Percentiles rank a stretch among this genome's conserved stretches.
phyloP scores from a whole-genome alignment of 2,797 vertebrate genomes.

The Pipistrellus pygmaeus region DNA sequence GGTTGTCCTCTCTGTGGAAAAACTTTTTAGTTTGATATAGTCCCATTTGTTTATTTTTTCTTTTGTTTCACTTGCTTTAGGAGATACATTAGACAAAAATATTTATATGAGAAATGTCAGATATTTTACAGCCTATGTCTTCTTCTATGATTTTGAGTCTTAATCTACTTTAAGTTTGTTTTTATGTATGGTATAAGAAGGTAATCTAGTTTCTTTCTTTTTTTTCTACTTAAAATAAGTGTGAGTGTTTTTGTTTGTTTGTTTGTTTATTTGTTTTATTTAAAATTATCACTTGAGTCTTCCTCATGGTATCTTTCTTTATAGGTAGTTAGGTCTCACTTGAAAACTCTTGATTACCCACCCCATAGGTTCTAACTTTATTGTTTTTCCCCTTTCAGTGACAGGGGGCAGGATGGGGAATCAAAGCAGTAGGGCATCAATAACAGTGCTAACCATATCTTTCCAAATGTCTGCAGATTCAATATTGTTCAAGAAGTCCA shows the following conservation, averaged over 20 bases:
- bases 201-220: not conserved
- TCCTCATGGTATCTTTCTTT: not conserved
- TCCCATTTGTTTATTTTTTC: not conserved
- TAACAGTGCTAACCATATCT: not conserved
- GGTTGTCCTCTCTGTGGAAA: not conserved
- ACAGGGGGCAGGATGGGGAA: rapidly evolving
- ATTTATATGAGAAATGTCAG: not conserved
- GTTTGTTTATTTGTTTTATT: slow-evolving; percentile 40
- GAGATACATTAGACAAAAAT: not conserved
- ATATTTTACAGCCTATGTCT: not conserved
- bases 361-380: not conserved
- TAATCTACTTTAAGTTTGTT: not conserved
- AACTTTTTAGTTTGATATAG: not conserved
- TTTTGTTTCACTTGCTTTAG: not conserved
- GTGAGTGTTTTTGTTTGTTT: not conserved
- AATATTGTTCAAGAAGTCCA: slow-evolving; percentile 30
- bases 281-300: not conserved
- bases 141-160: not conserved
- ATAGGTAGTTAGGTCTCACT: not conserved
- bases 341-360: slow-evolving; percentile 3
- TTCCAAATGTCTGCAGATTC: not conserved
- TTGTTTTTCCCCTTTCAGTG: not conserved
- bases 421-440: not conserved
- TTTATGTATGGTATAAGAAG: not conserved
- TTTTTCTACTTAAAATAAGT: not conserved